Evolutionary conservation across 2,113 vertebrate species (phyloP).

Genomic region (western clawed frog (Xenopus tropicalis)): UCB_Xtro_10.0 CM004447.2:9314001-9314500

Average conservation of each 20-base stretch:
- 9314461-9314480: no score
- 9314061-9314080: constrained; percentile 64
- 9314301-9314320: constrained; percentile 5
- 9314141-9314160: constrained; percentile 53
- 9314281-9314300: not conserved
- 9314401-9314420: no score
- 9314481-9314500: no score
- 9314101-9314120: constrained; percentile 59
- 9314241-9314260: not conserved
- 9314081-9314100: constrained; percentile 58
- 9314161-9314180: constrained; percentile 47
- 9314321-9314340: not conserved
- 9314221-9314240: not conserved
- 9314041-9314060: constrained; percentile 46
- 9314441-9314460: no score
- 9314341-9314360: not conserved
- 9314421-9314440: no score
- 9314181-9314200: constrained; percentile 43
- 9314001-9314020: constrained; percentile 44
- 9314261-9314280: constrained; percentile 24
- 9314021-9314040: not conserved
- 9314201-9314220: not conserved
- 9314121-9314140: constrained; percentile 50
- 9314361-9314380: not conserved
- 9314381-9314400: not conserved